Conservation (phyloP, 2,797 vertebrate genomes). For the Sebastes steindachneri region DNA sequence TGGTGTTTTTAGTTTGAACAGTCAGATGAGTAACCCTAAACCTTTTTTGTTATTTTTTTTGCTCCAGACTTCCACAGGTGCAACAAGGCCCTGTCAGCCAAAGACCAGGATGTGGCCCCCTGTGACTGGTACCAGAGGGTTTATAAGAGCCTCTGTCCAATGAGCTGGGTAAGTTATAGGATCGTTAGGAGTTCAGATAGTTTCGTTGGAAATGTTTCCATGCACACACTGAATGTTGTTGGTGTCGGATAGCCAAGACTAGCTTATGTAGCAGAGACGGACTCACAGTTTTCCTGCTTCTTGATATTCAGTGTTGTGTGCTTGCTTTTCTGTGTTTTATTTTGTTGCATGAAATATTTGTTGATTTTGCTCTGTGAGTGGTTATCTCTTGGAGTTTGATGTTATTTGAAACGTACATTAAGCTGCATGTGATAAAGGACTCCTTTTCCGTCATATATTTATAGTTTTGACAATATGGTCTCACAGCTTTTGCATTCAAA, state of each 20-base stretch:
- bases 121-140: constrained; percentile 87
- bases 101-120: constrained; percentile 80
- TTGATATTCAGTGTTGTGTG: not conserved
- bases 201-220: not conserved
- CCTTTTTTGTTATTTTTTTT: not conserved
- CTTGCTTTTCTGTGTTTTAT: not conserved
- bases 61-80: constrained; percentile 85
- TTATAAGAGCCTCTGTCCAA: constrained; percentile 85
- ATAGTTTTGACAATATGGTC: not conserved
- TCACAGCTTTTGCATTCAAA: not conserved
- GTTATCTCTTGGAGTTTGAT: not conserved
- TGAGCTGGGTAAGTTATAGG: constrained; percentile 80
- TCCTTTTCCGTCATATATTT: not conserved
- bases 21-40: not conserved
- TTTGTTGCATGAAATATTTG: not conserved
- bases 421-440: not conserved
- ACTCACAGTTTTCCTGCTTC: not conserved
- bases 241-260: not conserved
- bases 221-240: not conserved
- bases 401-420: not conserved
- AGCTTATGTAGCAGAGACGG: not conserved
- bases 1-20: not conserved
- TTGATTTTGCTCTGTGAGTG: not conserved
- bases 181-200: not conserved
- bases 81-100: constrained; percentile 83